A percentile compares a stretch with the other conserved stretches of the same genome.
Evolutionary conservation across 2,888 invertebrate genomes (phyloP).

Genomic region (Lutraria lutraria): DNA sequence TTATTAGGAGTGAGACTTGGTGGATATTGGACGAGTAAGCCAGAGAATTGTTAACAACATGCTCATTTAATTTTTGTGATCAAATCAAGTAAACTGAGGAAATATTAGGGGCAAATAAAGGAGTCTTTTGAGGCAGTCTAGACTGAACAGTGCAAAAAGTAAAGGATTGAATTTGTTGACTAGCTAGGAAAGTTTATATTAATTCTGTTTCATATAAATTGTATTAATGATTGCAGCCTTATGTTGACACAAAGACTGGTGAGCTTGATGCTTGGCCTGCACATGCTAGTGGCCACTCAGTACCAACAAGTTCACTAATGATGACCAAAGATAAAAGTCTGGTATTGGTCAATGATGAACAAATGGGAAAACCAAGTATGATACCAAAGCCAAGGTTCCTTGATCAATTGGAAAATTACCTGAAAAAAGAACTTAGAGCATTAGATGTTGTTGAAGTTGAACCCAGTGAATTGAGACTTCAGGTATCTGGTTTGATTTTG

Average conservation of each 20-base stretch:
- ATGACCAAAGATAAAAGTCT: conserved; percentile 84
- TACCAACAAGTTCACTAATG: conserved; percentile 78
- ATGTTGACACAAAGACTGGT: conserved; percentile 84
- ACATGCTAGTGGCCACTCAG: conserved; percentile 84
- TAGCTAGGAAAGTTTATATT: no score
- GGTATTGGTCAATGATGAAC: conserved; percentile 83
- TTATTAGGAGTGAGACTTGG: no score
- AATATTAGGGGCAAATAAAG: no score
- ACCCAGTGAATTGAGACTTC: conserved; percentile 85
- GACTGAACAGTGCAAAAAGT: no score
- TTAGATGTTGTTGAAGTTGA: conserved; percentile 83
- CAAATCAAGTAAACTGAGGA: no score
- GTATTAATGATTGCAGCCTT: conserved; percentile 75
- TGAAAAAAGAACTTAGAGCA: conserved; percentile 85
- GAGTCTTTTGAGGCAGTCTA: no score
- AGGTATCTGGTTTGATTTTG: conserved; percentile 82
- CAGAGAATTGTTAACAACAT: no score
- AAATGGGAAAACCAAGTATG: conserved; percentile 82
- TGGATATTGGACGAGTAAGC: no score
- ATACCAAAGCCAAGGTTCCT: conserved; percentile 86
- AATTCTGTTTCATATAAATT: no score
- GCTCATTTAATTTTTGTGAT: no score
- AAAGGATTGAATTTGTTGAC: no score
- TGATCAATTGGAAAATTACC: conserved; percentile 85
- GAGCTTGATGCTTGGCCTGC: conserved; percentile 87